These are phyloP conservation scores for Ormyrus pomaceus DNA, from an alignment of 2,888 invertebrate genomes.

Conservation along the genomic window DNA sequence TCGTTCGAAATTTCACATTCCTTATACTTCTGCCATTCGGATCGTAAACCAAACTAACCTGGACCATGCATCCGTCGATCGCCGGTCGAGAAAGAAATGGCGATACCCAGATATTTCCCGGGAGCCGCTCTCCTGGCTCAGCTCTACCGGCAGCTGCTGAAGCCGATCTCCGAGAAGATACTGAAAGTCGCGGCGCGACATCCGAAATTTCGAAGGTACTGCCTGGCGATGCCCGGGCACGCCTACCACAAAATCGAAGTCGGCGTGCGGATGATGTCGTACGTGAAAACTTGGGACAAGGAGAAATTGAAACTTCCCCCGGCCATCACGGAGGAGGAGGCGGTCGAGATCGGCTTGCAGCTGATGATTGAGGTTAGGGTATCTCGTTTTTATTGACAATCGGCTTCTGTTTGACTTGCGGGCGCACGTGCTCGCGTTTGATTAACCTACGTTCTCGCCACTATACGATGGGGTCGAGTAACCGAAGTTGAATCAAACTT, in stretches of 20 bases:
- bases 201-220: conserved; percentile 59
- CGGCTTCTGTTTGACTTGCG: too few relatives aligned
- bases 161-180: conserved; percentile 61
- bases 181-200: conserved; percentile 59
- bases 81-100: not conserved
- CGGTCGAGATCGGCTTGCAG: conserved; percentile 61
- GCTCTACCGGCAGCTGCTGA: conserved; percentile 61
- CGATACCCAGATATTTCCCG: conserved; percentile 49
- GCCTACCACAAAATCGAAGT: conserved; percentile 37
- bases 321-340: conserved; percentile 54
- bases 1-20: too few relatives aligned
- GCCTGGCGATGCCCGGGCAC: conserved; percentile 61
- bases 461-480: too few relatives aligned
- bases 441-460: too few relatives aligned
- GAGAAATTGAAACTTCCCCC: not conserved
- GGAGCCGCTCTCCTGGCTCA: conserved; percentile 56
- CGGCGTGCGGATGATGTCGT: not conserved
- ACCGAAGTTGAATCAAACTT: too few relatives aligned
- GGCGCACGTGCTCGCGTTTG: too few relatives aligned
- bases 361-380: conserved; percentile 63
- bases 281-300: not conserved
- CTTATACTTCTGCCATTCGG: too few relatives aligned
- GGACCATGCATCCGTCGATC: too few relatives aligned
- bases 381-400: too few relatives aligned
- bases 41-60: too few relatives aligned